These are phyloP conservation scores for Tragelaphus buxtoni DNA, from an alignment of 2,113 vertebrate genomes.

Conservation along the genomic window DNA sequence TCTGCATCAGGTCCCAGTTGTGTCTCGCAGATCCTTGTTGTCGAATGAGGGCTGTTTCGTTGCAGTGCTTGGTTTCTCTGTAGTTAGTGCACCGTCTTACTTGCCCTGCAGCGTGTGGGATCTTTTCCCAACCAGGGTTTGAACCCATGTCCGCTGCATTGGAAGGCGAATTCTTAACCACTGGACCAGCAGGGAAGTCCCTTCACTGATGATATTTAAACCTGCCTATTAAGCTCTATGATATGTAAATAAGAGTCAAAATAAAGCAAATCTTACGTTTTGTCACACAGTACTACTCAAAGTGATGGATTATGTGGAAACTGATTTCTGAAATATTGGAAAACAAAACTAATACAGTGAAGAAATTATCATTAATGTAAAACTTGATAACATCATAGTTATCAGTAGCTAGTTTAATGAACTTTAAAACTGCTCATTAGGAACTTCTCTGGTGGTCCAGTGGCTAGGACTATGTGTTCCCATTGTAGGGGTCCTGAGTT, in stretches of 20 bases:
- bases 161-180: neutral
- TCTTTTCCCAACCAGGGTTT: neutral
- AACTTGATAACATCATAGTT: neutral
- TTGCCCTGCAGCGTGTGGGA: neutral
- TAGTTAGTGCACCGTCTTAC: neutral
- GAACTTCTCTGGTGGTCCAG: neutral
- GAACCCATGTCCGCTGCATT: neutral
- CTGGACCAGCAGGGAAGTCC: neutral
- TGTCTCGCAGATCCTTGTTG: neutral
- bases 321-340: conserved; percentile 24
- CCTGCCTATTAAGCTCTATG: neutral
- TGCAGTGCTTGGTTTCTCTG: neutral
- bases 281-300: neutral
- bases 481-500: neutral
- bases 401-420: conserved; percentile 13
- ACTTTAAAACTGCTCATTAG: neutral
- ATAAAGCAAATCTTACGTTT: neutral
- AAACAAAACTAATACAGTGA: neutral
- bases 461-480: neutral
- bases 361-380: neutral
- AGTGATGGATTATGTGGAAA: neutral
- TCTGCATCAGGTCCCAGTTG: neutral
- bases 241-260: conserved; percentile 8
- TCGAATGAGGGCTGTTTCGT: neutral
- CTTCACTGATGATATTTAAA: conserved; percentile 3